Conservation (phyloP, 2,888 invertebrate genomes). For the Caenorhabditis imperialis region DNA sequence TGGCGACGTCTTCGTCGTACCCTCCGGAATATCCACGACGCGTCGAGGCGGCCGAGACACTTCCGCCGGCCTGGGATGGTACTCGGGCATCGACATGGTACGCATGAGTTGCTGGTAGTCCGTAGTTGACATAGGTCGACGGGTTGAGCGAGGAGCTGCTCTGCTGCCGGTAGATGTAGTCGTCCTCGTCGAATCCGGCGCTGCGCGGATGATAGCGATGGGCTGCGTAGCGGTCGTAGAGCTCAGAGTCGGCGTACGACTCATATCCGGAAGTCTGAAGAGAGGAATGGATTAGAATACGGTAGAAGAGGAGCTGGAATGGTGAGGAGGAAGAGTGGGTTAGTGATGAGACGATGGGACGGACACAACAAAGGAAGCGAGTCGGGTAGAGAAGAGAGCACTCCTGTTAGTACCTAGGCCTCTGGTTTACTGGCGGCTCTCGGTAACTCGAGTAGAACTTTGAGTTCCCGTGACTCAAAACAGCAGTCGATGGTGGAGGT, state of each 20-base stretch:
- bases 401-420: conserved; percentile 42
- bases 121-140: conserved; percentile 58
- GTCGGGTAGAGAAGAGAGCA: conserved; percentile 22
- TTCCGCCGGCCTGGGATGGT: conserved; percentile 42
- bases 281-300: neutral
- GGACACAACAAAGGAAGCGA: conserved; percentile 7
- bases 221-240: conserved; percentile 64
- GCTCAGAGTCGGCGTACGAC: conserved; percentile 55
- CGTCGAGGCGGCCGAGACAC: conserved; percentile 44
- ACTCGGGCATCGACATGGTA: conserved; percentile 52
- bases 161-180: conserved; percentile 35
- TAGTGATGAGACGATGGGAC: too few species aligned
- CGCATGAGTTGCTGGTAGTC: conserved; percentile 54
- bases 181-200: conserved; percentile 27
- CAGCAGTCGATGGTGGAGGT: conserved; percentile 14
- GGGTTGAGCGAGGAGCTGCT: conserved; percentile 40
- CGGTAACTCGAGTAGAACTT: conserved; percentile 53
- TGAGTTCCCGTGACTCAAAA: conserved; percentile 36
- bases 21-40: conserved; percentile 37
- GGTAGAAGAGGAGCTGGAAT: neutral
- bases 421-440: conserved; percentile 20
- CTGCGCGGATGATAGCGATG: conserved; percentile 57
- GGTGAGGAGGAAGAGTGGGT: conserved; percentile 8
- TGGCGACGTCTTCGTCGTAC: conserved; percentile 17
- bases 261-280: conserved; percentile 53